Evolutionary conservation across 2,113 vertebrate genomes (phyloP), one percentile per base, ranked within the genome.

Genomic region (Potamarius usumacintae): DNA sequence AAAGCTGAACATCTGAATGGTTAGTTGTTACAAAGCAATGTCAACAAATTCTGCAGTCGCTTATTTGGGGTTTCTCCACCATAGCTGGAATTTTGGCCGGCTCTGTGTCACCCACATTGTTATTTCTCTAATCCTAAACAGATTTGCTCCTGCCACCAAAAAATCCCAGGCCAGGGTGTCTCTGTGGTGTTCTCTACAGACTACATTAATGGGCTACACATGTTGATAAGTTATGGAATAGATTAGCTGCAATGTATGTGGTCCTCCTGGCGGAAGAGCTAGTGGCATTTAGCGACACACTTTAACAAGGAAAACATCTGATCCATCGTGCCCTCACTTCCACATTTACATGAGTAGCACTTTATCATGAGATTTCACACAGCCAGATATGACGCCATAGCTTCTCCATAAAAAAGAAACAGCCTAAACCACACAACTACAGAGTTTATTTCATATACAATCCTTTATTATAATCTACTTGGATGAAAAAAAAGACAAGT

Each of bases 51-150:
- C 90, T 87, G 88, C 82, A 89, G 79, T 74, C 88, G 87, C 85
- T 88, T 90, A 88, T 90, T 91, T 89, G 82, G 86, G 89, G 85
- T 89, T 91, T 89, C 83, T 85, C 67, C 84, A 80, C 76, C 82
- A 88, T 87, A 81, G 87, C 86, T 91, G n/a, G 92, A 89, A 92
- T 92, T 90, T 91, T 94, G 94, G 93, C 93, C 87, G 86, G 90
- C 89, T 92, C 89, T 60, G 91, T 91, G 92, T 95, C 93, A 94
- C 93, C 94, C 93, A 89, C 95, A 94, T 94, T 92, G 92, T 93
- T 94, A 94, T 92, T 94, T 91, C 88, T 89, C 84, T 95, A 96
- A 96, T 96, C 93, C 94, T 87, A 94, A 96, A 95, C 94, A 96
- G 95, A 95, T 95, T 93, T 92, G 92, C 93, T 94, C 93, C 94